These are phyloP conservation scores for Neodiprion fabricii DNA, from an alignment of 1,140 invertebrate species.

Conservation along the genomic window DNA sequence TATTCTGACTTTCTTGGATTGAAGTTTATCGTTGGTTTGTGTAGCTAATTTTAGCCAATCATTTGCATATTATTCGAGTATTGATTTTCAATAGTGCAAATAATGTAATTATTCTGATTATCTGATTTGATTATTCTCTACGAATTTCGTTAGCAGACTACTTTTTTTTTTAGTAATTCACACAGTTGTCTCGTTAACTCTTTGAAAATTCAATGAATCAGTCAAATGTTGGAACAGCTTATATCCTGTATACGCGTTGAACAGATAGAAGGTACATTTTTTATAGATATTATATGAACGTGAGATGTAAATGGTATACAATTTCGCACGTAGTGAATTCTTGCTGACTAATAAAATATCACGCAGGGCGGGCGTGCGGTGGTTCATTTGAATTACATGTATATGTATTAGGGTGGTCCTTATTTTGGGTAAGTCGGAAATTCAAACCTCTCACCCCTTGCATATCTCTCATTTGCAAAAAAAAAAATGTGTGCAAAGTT, in stretches of 20 bases:
- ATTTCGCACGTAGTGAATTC: not conserved
- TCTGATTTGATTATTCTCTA: not conserved
- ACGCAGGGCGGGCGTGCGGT: not conserved
- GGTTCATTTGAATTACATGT: not conserved
- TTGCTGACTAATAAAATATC: not conserved
- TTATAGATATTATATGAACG: not conserved
- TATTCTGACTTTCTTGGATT: not conserved
- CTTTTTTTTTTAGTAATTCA: slow-evolving; percentile 16
- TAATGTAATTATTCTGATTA: too few relatives aligned
- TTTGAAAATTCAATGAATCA: slow-evolving; percentile 2
- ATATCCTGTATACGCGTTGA: slow-evolving; percentile 20
- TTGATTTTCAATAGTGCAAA: too few relatives aligned
- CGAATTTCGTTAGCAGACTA: not conserved
- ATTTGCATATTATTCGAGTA: too few relatives aligned
- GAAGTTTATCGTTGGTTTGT: too few relatives aligned
- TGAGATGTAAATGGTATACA: not conserved
- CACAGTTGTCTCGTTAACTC: slow-evolving; percentile 7
- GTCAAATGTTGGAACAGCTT: slow-evolving; percentile 5
- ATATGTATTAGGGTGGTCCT: too few relatives aligned
- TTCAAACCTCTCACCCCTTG: too few relatives aligned
- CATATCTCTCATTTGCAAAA: too few relatives aligned
- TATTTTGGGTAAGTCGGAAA: too few relatives aligned
- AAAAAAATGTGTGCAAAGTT: too few relatives aligned
- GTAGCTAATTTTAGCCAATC: too few relatives aligned
- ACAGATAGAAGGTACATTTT: not conserved